Evolutionary conservation across 1,140 invertebrate species (phyloP), one percentile per base, ranked within the genome.

Genomic region (Subanguina moxae): DNA sequence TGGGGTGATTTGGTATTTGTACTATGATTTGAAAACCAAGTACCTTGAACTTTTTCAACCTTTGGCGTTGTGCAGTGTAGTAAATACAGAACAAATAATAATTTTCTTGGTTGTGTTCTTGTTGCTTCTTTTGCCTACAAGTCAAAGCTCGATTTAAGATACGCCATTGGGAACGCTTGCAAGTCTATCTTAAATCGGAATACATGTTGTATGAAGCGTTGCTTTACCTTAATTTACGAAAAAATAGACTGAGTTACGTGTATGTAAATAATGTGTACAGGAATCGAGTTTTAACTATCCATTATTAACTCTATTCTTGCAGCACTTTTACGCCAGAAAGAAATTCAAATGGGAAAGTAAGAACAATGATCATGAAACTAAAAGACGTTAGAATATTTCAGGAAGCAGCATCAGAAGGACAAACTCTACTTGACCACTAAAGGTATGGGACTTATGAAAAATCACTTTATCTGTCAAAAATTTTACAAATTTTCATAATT

Each of bases 381-480:
- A 57, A 57, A 30, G 57, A 45, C 80, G 78, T 78, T 78, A 78
- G 25, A 79, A 79, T 32, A 80, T 38, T 38, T 38, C 32, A 38
- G 32, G 48, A 52, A 81, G 57, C 80, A 81, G 38, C 79, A 82
- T 77, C 80, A 81, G 64, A 73, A 67, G n/a, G 80, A 82, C 58
- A 80, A 80, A 73, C 63, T 80, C 62, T 77, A 57, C 56, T 69
- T 48, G 27, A 45, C 9, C 62, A 30, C 57, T 67, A 15, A 23
- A 65, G 64, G 25, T 80, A 82, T 62, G 57, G 82, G n/a, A 82
- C 80, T 1, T 82, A 72, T 11, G 75, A 71, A 38, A 11, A 11
- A n/a, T n/a, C n/a, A n/a, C 32, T 11, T 11, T 38, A 5, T 38
- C 11, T 38, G 32, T 5, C 32, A 11, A 38, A 38, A 3, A 5